Conservation (phyloP, 2,113 vertebrate genomes). For the Corythornis cristatus region DNA sequence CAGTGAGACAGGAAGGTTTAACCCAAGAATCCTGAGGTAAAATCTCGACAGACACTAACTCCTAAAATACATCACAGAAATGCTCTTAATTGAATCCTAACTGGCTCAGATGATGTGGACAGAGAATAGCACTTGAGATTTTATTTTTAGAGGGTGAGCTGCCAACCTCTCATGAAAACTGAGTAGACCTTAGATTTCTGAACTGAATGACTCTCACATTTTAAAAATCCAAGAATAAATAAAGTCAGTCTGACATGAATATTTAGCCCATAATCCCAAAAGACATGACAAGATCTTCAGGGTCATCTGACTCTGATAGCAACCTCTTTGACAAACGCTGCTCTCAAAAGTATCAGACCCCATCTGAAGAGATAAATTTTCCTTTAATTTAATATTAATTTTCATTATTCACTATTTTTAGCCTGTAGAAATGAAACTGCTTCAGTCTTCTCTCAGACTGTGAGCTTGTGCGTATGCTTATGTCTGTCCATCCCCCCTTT, state of each 20-base stretch:
- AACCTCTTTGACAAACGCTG: background rate
- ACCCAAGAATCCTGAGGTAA: constrained; percentile 26
- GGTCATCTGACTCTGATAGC: background rate
- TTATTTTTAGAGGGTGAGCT: constrained; percentile 12
- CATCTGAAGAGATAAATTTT: background rate
- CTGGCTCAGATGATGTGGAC: background rate
- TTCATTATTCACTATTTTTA: background rate
- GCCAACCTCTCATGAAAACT: background rate
- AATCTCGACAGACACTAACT: background rate
- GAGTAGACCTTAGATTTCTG: background rate
- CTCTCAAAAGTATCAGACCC: background rate
- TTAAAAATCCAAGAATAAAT: background rate
- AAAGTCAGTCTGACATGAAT: background rate
- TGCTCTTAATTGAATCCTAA: constrained; percentile 10
- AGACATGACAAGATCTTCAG: background rate
- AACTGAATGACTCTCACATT: background rate
- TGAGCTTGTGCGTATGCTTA: accelerated
- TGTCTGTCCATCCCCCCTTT: background rate
- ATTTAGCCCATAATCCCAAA: background rate
- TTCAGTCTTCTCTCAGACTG: background rate
- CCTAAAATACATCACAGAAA: constrained; percentile 35
- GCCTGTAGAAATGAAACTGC: background rate
- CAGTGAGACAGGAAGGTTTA: background rate
- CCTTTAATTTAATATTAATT: background rate
- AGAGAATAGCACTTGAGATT: background rate